phyloP scores from a whole-genome alignment of 2,797 vertebrate species.

The Danionella dracula region DNA sequence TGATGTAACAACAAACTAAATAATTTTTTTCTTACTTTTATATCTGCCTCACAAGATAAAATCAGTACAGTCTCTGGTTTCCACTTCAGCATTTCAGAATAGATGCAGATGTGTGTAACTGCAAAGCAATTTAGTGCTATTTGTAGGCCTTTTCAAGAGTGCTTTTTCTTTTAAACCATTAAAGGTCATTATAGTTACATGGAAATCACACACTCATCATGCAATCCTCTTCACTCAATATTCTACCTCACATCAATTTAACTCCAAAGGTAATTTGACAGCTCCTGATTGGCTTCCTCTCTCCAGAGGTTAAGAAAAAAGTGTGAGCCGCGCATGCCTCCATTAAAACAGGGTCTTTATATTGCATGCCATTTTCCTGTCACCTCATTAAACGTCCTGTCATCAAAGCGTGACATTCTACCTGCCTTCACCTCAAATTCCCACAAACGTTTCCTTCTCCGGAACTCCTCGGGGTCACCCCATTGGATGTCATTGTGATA shows the following conservation, averaged over 20 bases:
- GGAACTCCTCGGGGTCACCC: conserved; percentile 16
- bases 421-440: neutral
- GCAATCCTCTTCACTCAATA: too few species aligned
- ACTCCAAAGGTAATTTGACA: neutral
- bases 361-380: conserved; percentile 29
- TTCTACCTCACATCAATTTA: neutral
- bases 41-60: neutral
- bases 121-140: neutral
- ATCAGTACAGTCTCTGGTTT: neutral
- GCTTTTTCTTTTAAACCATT: conserved; percentile 22
- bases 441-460: conserved; percentile 5
- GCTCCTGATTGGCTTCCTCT: conserved; percentile 2
- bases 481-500: conserved; percentile 27
- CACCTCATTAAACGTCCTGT: conserved; percentile 28
- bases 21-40: neutral
- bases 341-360: conserved; percentile 30
- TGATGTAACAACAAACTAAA: neutral
- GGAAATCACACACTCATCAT: neutral
- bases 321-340: neutral
- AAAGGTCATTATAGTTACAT: conserved; percentile 14
- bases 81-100: neutral
- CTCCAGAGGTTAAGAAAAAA: neutral
- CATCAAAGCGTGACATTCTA: conserved; percentile 30
- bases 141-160: neutral
- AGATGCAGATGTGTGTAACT: conserved; percentile 2